Base-by-base conservation (phyloP, 2,888 invertebrate genomes). In the Sialis lutaria region DNA sequence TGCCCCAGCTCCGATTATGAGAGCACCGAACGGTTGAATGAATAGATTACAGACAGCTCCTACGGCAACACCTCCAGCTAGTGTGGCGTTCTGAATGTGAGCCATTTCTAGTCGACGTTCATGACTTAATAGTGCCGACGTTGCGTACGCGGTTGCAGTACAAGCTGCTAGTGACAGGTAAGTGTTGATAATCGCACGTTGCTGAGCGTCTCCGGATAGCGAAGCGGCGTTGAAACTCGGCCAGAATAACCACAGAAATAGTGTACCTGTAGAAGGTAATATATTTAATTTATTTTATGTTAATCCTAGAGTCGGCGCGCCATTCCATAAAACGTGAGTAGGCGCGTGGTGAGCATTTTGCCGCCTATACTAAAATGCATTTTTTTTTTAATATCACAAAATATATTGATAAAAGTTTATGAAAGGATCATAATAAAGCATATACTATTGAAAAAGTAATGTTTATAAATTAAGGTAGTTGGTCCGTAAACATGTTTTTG, bases 231-330 rank as follows among this genome's bases (percentile, higher is more conserved):
- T 97, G 69, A 97, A 97, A 50, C 91, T 91, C 0, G 96, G 96
- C 95, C 95, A 96, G 67, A 87, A 96, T 48, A 95, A 72, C 93
- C 93, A 96, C 42, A 97, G 71, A 65, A 96, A 95, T 47, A 93
- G 67, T 1, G 93, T 89, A 48, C 95, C 90, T 88, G 61, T 8
- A 22, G 22, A 22, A 22, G 22, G 22, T 22, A 22, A 22, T 22
- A 22, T 22, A 22, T 22, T 2, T 22, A 22, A 22, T 22, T 22
- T 22, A 22, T 22, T 4, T 22, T 22, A 22, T 22, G 22, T 22
- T 2, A 22, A 22, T 22, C 2, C 22, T 22, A 2, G n/a, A 22
- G 22, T 22, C 22, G 22, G n/a, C n/a, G n/a, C n/a, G n/a, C n/a
- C n/a, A n/a, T n/a, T n/a, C n/a, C n/a, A n/a, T n/a, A n/a, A n/a